Conservation (phyloP, 2,113 vertebrate genomes). For the Caloenas nicobarica region DNA sequence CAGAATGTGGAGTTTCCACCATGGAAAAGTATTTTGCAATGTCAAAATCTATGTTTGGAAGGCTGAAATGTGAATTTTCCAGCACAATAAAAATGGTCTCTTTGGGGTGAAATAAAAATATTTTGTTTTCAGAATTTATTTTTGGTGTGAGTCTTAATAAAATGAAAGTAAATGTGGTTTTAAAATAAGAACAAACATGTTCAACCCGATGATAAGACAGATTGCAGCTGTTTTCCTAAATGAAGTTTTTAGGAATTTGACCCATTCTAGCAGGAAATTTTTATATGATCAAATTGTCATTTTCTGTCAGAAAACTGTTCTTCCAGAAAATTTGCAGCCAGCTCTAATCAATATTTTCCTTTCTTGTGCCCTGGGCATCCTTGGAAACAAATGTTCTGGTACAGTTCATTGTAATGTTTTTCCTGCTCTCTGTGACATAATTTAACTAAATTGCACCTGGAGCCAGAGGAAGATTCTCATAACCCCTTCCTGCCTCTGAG, state of each 20-base stretch:
- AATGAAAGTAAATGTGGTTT: background rate
- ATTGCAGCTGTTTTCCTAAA: background rate
- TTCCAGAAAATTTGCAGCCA: slow-evolving; percentile 1
- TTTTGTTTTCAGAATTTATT: background rate
- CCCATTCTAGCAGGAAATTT: background rate
- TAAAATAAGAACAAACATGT: background rate
- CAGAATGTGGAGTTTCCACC: background rate
- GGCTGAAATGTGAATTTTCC: background rate
- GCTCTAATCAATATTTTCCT: slow-evolving; percentile 19
- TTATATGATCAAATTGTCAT: background rate
- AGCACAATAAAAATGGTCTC: background rate
- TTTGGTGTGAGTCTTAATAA: background rate
- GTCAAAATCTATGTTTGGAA: background rate
- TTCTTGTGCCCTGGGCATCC: background rate
- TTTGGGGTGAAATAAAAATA: background rate
- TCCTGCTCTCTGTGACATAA: background rate
- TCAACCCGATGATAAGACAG: background rate
- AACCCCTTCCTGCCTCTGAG: background rate
- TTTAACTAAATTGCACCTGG: background rate
- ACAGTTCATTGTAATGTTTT: background rate
- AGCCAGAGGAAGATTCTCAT: background rate
- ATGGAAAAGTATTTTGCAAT: background rate
- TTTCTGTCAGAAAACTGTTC: slow-evolving; percentile 8
- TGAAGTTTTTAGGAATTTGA: background rate
- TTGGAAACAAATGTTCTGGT: background rate